Evolutionary conservation across 2,888 invertebrate species (phyloP).

Genomic region (Brachyopa scutellaris): DNA sequence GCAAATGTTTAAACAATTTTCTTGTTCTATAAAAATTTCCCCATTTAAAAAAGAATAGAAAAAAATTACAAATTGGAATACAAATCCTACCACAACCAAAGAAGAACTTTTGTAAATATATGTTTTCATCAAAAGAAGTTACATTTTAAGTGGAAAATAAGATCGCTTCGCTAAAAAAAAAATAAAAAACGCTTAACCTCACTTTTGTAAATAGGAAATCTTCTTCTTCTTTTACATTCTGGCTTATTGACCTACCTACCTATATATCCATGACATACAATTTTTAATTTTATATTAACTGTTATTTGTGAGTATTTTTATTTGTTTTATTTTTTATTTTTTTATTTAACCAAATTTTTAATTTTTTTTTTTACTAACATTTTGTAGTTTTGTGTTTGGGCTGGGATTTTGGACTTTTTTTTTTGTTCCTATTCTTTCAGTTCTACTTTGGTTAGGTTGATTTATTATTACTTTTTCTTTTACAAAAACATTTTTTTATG

Average conservation of each 20-base stretch:
- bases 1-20: constrained; percentile 67
- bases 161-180: too few relatives aligned
- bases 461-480: constrained; percentile 35
- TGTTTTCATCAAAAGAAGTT: constrained; percentile 58
- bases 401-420: neutral
- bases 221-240: constrained; percentile 20
- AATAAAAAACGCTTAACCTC: constrained; percentile 12
- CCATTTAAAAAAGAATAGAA: constrained; percentile 7
- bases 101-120: constrained; percentile 73
- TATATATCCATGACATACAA: constrained; percentile 47
- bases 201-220: constrained; percentile 59
- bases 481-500: constrained; percentile 31
- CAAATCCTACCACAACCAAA: constrained; percentile 67
- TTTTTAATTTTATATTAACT: constrained; percentile 44
- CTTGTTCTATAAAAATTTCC: constrained; percentile 51
- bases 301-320: constrained; percentile 67
- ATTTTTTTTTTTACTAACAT: constrained; percentile 13
- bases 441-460: constrained; percentile 69
- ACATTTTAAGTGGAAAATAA: constrained; percentile 29
- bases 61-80: constrained; percentile 16
- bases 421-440: constrained; percentile 21
- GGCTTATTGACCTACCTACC: constrained; percentile 36
- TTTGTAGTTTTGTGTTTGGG: constrained; percentile 2
- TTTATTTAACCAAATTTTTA: constrained; percentile 22
- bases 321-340: constrained; percentile 16